These are phyloP conservation scores for Diplolepis rosae DNA, from an alignment of 2,888 invertebrate species.

Conservation along the genomic window DNA sequence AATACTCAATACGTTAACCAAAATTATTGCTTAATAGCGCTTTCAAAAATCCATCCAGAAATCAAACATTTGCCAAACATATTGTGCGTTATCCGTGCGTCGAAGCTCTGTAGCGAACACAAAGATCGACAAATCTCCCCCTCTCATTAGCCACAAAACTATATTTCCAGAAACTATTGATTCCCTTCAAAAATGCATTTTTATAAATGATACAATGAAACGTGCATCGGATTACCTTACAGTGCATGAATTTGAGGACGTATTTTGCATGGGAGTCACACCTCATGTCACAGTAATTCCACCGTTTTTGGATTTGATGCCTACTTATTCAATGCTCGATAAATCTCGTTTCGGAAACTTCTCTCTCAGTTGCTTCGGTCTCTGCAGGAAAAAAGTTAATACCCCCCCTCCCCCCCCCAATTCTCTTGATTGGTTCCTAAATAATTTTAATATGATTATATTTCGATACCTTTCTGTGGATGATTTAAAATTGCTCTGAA, in stretches of 20 bases:
- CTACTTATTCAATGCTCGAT: not conserved
- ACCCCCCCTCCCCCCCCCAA: not conserved
- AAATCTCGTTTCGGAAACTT: not conserved
- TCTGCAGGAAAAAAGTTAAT: constrained; percentile 26
- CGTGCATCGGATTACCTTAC: constrained; percentile 15
- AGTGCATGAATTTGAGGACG: not conserved
- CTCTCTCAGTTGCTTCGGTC: not conserved
- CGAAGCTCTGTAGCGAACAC: constrained; percentile 7
- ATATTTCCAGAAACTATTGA: not conserved
- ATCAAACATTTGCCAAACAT: constrained; percentile 9
- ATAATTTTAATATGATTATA: not conserved
- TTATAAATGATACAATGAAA: constrained; percentile 2
- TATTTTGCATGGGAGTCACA: not conserved
- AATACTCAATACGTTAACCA: not conserved
- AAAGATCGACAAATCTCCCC: constrained; percentile 1
- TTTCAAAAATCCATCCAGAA: constrained; percentile 3
- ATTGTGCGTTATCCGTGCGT: not conserved
- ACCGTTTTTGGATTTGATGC: not conserved
- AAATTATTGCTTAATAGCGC: constrained; percentile 1
- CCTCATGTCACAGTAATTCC: not conserved
- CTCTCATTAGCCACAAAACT: not conserved
- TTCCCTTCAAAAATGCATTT: not conserved
- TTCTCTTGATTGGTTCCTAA: not conserved
- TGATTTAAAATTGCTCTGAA: no score
- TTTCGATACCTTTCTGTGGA: not conserved